Base-by-base conservation (phyloP, 1,140 invertebrate species). In the Sitophilus oryzae region DNA sequence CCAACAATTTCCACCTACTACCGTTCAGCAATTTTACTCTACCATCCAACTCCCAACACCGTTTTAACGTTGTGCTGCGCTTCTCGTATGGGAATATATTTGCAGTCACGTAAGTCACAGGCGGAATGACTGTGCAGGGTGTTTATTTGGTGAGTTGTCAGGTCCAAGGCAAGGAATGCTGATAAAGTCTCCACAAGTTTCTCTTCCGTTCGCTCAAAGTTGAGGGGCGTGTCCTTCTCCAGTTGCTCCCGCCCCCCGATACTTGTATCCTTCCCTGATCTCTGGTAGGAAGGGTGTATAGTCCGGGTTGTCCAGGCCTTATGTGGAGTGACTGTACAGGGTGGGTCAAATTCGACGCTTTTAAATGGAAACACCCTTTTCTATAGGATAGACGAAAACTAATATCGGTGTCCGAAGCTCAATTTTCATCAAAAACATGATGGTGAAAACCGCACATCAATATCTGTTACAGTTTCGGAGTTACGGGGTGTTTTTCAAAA, bases 181-280 rank as follows among this genome's bases (percentile, higher is more conserved):
- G 3, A 47, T 1, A 25, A 15, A 2, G 15, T 38, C 37, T 49
- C 21, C 19, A 36, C 34, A 1, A 62, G 16, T 20, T 62, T 62
- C 6, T 54, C 36, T 36, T 47, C 42, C 8, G 60, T 44, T 4
- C 11, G 37, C 2, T 59, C 15, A 21, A 52, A 47, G 52, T 56
- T 59, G 2, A 11, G 25, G 15, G 20, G 2, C 2, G 43, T 56
- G 25, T 60, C 62, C 5, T 55, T 14, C 20, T 64, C 57, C 22
- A 53, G 43, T 37, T 64, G 62, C 1, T 52, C 36, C 8, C 60
- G n/a, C 2, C 60, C 58, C 6, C 60, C n/a, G 41, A 38, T 64
- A 64, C 45, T 52, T 62, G 30, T 64, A 64, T 3, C 54, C 54
- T 40, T 47, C 46, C 34, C 60, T 49, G 20, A 64, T 34, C 15